Evolutionary conservation across 2,888 invertebrate species (phyloP), one percentile per base, ranked within the genome.

Genomic region (Eupsilia transversa): DNA sequence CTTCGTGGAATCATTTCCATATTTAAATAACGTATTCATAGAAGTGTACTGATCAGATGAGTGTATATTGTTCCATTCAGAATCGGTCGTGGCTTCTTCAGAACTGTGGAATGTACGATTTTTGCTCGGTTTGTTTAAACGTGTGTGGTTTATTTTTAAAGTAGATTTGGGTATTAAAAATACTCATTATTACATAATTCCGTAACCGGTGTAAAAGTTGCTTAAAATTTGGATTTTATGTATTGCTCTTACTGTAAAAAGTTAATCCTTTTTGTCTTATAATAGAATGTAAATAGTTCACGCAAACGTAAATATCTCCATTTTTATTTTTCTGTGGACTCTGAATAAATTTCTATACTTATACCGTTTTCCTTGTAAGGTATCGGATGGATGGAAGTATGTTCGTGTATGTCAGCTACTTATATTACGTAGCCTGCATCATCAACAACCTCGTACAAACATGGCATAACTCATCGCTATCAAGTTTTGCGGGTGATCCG

Each of bases 401-500:
- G 27, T 17, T 14, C 27, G 10, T 2, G 17, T 23, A 43, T n/a
- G 14, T 71, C 17, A 27, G 72, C 20, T 52, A 30, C 30, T 41
- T 27, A 73, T 35, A 57, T 57, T n/a, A 30, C 14, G 35, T 20
- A 27, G 41, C 14, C n/a, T 12, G 43, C n/a, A 30, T 67, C 68
- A 60, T 79, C 56, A 56, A 33, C 17, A 43, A 27, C 27, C 14
- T 5, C 27, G 38, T 56, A 46, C 10, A 10, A 61, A 43, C 56
- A 33, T 33, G 52, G 38, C 73, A 54, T 74, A 54, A 66, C 60
- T 77, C 63, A 59, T 64, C 52, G 17, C 61, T 57, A 56, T 61
- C 41, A 59, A 59, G 82, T 73, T 63, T 35, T 35, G 73, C 60
- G 38, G 59, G 69, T 85, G 77, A 86, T 82, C 79, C 72, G 67